Evolutionary conservation across 2,113 vertebrate species (phyloP).

Genomic region (Coregonus clupeaformis): DNA sequence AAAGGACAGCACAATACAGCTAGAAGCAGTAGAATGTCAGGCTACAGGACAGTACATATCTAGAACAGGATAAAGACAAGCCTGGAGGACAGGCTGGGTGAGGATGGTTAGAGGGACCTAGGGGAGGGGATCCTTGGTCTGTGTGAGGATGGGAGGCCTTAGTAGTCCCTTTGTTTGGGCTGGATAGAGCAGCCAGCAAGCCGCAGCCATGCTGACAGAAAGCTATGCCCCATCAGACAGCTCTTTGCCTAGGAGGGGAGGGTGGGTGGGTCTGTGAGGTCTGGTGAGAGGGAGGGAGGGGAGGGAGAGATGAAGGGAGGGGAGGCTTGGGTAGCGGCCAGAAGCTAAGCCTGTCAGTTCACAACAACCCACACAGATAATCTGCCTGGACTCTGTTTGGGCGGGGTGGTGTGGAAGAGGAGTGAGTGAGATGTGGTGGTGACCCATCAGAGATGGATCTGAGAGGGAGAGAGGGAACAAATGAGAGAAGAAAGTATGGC

Average conservation of each 20-base stretch:
- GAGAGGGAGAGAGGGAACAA: not conserved
- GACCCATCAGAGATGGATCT: not conserved
- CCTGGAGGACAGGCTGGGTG: constrained; percentile 19
- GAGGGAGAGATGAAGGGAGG: constrained; percentile 32
- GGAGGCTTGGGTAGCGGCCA: constrained; percentile 40
- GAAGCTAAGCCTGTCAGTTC: constrained; percentile 42
- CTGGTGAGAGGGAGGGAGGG: not conserved
- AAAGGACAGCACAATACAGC: constrained; percentile 11
- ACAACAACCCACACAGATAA: constrained; percentile 24
- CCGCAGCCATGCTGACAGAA: constrained; percentile 39
- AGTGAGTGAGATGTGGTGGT: not conserved
- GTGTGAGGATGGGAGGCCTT: constrained; percentile 13
- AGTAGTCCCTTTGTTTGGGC: constrained; percentile 44
- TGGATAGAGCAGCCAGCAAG: constrained; percentile 25
- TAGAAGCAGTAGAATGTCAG: not conserved
- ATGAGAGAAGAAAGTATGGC: not conserved
- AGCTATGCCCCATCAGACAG: constrained; percentile 54
- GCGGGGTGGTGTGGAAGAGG: constrained; percentile 1
- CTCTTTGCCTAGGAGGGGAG: constrained; percentile 13
- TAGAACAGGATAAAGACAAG: constrained; percentile 31
- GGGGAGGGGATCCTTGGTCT: too few species aligned
- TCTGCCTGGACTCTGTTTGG: not conserved
- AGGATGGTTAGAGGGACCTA: constrained; percentile 1
- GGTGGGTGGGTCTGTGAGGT: not conserved
- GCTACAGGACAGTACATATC: not conserved